Percentiles rank a stretch among this genome's conserved stretches.
Evolutionary conservation across 2,797 vertebrate genomes (phyloP).

Genomic region (Manis crassicaudata): DNA sequence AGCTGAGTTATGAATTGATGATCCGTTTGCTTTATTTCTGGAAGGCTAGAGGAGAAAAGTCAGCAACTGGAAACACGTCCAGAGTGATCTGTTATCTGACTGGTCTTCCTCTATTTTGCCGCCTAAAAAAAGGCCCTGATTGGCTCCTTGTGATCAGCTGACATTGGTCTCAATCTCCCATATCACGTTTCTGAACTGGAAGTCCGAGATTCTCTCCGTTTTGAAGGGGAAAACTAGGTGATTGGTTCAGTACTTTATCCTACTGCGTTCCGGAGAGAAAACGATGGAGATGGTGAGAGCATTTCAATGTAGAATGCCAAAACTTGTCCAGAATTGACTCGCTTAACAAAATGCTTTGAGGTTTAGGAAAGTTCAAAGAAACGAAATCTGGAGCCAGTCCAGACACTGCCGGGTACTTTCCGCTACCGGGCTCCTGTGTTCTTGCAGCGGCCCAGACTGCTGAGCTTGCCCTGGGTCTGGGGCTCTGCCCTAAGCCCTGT

Average conservation of each 20-base stretch:
- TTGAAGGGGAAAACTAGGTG: neutral
- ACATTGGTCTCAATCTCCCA: neutral
- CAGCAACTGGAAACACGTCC: neutral
- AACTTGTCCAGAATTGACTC: constrained; percentile 18
- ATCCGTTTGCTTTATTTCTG: neutral
- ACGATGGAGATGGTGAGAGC: neutral
- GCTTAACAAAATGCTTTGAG: neutral
- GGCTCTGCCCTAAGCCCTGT: neutral
- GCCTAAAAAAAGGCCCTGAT: neutral
- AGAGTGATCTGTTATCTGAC: neutral
- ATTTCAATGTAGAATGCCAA: neutral
- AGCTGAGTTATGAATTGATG: neutral
- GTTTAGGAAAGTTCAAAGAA: constrained; percentile 48
- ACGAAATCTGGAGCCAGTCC: constrained; percentile 26
- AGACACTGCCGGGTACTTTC: neutral
- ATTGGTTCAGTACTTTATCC: neutral
- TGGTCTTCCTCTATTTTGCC: neutral
- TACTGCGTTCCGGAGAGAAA: neutral
- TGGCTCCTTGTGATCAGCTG: neutral
- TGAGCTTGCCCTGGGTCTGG: neutral
- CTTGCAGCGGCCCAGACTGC: neutral
- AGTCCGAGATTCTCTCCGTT: neutral
- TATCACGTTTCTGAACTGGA: neutral
- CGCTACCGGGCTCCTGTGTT: neutral
- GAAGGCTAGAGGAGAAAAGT: neutral